Base-by-base conservation (phyloP, 2,888 invertebrate species). In the Amblyteles armatorius region DNA sequence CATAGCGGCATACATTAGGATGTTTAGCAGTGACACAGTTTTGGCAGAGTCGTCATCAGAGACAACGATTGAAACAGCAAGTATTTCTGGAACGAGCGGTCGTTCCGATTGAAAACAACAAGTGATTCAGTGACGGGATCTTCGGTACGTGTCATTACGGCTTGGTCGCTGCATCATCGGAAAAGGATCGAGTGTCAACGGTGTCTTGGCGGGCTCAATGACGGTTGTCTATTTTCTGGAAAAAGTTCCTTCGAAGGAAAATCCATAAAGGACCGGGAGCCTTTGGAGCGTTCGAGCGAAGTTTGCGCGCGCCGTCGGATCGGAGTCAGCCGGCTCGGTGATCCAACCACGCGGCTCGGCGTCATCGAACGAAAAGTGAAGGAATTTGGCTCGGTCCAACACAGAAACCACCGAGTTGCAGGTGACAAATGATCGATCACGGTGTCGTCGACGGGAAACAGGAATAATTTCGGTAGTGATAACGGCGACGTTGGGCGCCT, bases 291-390 rank as follows among this genome's bases (percentile, higher is more conserved):
- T 67, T 69, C n/a, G 48, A 60, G 44, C 36, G 60, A 19, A 19
- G 55, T 44, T 78, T 26, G 16, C 79, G 77, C 77, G 36, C 40
- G 78, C 87, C 87, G 87, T 87, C 87, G 87, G 87, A 87, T 82
- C 79, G 68, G 6, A 73, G 63, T 74, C 76, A 33, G 71, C 19
- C 36, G 26, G 40, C 63, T 13, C n/a, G 29, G 29, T 36, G 52
- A 73, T 67, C 19, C 19, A 76, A 44, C 16, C 48, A 50, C 71
- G 29, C n/a, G 52, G 29, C 13, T 71, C 29, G 7, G 19, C 22
- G 9, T 26, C 13, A 52, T 71, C 16, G 16, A 67, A 52, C 11
- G 16, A 52, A 13, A 65, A 67, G 74, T 69, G 44, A 65, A 65
- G 4, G 50, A 16, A 55, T 65, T 48, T 50, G n/a, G 13, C 50